A percentile compares a stretch with the other conserved stretches of the same genome.
These are phyloP conservation scores for Pollenia angustigena DNA, from an alignment of 2,888 invertebrate genomes.

Conservation along the genomic window DNA sequence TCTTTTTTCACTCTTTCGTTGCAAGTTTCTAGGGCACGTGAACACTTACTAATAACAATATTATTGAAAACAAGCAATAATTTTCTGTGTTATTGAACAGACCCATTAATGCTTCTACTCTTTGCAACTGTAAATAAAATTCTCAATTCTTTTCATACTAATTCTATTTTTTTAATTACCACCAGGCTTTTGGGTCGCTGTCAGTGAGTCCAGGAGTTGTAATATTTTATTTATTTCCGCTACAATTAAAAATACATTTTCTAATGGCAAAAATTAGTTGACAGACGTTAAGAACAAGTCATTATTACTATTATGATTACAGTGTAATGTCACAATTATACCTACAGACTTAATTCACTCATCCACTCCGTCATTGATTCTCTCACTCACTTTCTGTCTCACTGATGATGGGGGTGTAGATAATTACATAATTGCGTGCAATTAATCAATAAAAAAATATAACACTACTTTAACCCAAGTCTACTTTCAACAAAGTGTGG, in stretches of 20 bases:
- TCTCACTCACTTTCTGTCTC: neutral
- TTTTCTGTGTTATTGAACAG: no score
- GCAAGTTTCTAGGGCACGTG: no score
- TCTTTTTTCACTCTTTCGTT: no score
- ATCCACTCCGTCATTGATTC: neutral
- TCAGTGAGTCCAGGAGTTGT: constrained; percentile 12
- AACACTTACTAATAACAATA: no score
- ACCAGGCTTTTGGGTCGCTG: neutral
- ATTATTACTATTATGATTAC: constrained; percentile 67
- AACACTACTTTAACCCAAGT: constrained; percentile 28
- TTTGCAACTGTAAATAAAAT: constrained; percentile 23
- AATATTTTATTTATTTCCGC: constrained; percentile 63
- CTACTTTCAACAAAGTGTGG: neutral
- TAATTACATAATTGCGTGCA: constrained; percentile 74
- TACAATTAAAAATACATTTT: constrained; percentile 74
- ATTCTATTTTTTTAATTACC: neutral
- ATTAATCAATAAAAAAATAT: constrained; percentile 73
- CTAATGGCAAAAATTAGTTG: constrained; percentile 73
- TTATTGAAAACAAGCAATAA: no score
- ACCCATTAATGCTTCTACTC: no score
- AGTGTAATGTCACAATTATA: constrained; percentile 50
- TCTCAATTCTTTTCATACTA: neutral
- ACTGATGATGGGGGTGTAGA: constrained; percentile 51
- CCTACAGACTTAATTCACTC: constrained; percentile 6
- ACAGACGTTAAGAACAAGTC: constrained; percentile 72